A percentile compares a stretch with the other conserved stretches of the same genome.
phyloP scores from a whole-genome alignment of 2,797 vertebrate genomes.

The Falco naumanni region DNA sequence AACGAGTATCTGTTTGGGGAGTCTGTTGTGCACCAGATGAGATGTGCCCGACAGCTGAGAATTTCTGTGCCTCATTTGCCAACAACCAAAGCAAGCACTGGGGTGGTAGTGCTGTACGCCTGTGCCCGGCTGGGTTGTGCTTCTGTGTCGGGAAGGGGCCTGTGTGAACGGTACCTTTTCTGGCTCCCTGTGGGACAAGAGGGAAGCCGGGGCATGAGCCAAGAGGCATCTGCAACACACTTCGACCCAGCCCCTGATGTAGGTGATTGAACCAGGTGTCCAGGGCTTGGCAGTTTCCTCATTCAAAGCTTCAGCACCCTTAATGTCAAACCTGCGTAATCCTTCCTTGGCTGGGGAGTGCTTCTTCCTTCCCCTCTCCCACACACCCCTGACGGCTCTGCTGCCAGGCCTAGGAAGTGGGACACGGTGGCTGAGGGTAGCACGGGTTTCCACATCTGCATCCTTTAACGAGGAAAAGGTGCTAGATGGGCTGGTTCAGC shows the following conservation, averaged over 20 bases:
- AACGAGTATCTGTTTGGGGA: not conserved
- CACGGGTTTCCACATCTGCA: not conserved
- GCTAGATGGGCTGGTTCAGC: not conserved
- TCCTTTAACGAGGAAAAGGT: not conserved
- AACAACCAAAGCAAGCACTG: too few species aligned
- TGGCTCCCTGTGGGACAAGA: not conserved
- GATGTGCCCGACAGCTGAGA: not conserved
- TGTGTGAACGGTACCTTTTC: fast-evolving
- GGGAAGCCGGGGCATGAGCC: fast-evolving
- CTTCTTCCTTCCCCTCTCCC: not conserved
- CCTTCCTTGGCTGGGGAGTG: not conserved
- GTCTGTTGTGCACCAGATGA: not conserved
- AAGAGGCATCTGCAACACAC: not conserved
- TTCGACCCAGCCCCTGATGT: not conserved
- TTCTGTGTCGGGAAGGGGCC: not conserved
- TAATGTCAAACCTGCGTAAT: not conserved
- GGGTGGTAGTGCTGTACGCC: not conserved
- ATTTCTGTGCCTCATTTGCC: not conserved
- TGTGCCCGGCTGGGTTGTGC: fast-evolving
- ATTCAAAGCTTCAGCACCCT: not conserved
- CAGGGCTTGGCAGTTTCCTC: not conserved
- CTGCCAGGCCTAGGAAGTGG: not conserved
- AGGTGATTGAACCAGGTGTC: not conserved
- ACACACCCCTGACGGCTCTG: fast-evolving
- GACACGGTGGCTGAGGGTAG: not conserved